A percentile compares a stretch with the other conserved stretches of the same genome.
Evolutionary conservation across 1,140 invertebrate genomes (phyloP).

Genomic region (Ceratosolen solmsi): DNA sequence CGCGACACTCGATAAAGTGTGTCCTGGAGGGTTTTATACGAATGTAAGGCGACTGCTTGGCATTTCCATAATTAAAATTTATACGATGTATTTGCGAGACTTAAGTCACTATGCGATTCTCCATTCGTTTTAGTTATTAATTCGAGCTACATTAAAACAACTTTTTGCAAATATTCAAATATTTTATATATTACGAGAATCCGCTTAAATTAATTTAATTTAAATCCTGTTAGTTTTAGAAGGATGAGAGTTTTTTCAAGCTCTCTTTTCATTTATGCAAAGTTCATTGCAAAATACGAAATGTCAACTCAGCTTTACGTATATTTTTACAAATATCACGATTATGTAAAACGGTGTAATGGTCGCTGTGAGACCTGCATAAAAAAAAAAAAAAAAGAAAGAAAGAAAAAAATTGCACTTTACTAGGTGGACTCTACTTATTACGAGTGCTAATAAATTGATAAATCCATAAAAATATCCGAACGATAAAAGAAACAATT

Average conservation of each 20-base stretch:
- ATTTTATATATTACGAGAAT: conserved; percentile 15
- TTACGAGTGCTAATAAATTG: too few species aligned
- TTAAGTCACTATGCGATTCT: neutral
- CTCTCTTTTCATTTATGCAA: too few species aligned
- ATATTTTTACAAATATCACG: too few species aligned
- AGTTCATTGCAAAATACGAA: too few species aligned
- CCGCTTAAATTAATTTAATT: conserved; percentile 34
- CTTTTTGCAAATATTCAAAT: conserved; percentile 4
- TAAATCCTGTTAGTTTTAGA: neutral
- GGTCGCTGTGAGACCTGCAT: too few species aligned
- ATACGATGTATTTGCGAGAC: conserved; percentile 30
- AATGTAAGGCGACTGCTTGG: neutral
- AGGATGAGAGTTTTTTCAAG: neutral
- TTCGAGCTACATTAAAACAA: conserved; percentile 24
- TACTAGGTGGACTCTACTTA: too few species aligned
- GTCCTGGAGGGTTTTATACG: conserved; percentile 24
- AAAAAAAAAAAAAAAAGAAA: too few species aligned
- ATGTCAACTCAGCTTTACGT: too few species aligned
- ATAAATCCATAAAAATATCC: too few species aligned
- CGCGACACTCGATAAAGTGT: conserved; percentile 53
- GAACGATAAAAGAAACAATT: too few species aligned
- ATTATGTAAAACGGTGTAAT: too few species aligned
- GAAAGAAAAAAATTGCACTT: too few species aligned
- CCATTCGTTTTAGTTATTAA: conserved; percentile 24
- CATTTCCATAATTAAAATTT: conserved; percentile 51